Evolutionary conservation across 2,113 vertebrate genomes (phyloP).

Genomic region (Rynchops niger): DNA sequence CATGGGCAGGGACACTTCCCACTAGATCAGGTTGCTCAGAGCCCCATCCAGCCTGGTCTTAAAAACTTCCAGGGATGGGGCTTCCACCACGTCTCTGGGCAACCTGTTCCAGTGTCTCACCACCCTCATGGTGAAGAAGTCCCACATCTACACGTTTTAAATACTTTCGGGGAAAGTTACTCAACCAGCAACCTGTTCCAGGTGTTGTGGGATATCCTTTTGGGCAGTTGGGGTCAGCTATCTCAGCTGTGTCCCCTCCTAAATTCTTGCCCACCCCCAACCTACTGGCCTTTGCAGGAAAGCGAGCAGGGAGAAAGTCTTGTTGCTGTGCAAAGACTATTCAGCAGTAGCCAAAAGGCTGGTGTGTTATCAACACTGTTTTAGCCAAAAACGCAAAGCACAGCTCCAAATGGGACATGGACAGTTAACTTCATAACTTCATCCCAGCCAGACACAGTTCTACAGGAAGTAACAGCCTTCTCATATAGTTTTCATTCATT

Average conservation of each 20-base stretch:
- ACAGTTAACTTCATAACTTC: background rate
- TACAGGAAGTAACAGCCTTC: background rate
- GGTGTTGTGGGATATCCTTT: background rate
- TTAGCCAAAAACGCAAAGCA: background rate
- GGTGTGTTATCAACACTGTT: background rate
- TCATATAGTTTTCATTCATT: background rate
- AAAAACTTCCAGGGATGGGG: too few relatives aligned
- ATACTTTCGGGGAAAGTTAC: background rate
- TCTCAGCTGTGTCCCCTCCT: background rate
- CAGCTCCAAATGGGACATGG: background rate
- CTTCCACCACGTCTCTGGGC: too few relatives aligned
- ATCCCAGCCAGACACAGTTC: background rate
- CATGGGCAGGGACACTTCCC: too few relatives aligned
- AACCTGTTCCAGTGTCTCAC: too few relatives aligned
- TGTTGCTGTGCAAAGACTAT: background rate
- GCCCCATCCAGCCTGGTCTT: too few relatives aligned
- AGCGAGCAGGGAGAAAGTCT: background rate
- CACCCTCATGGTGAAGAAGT: too few relatives aligned
- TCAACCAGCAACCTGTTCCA: background rate
- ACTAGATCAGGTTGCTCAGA: too few relatives aligned
- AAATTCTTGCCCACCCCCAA: background rate
- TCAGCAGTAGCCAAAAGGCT: background rate
- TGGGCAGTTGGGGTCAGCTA: background rate
- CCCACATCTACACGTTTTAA: rapidly evolving
- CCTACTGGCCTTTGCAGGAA: rapidly evolving